These are phyloP conservation scores for Merodon equestris DNA, from an alignment of 2,888 invertebrate genomes.

Conservation along the genomic window DNA sequence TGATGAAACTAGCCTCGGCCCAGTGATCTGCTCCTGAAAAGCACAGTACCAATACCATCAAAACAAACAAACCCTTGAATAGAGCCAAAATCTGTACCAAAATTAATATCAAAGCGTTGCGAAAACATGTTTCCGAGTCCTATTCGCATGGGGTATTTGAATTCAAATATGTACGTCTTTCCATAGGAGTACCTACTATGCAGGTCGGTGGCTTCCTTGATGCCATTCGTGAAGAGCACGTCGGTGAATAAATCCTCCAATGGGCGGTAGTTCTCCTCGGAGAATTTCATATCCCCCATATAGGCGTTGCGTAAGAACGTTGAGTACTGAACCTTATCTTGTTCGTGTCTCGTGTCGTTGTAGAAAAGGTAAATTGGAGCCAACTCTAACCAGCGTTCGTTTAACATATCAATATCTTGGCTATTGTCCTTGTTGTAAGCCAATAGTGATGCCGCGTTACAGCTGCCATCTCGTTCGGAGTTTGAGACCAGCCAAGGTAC, in stretches of 20 bases:
- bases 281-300: conserved; percentile 73
- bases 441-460: conserved; percentile 81
- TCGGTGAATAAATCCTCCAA: conserved; percentile 82
- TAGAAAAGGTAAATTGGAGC: conserved; percentile 83
- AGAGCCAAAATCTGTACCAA: conserved; percentile 80
- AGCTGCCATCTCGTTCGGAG: conserved; percentile 86
- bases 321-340: conserved; percentile 72
- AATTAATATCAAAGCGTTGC: conserved; percentile 76
- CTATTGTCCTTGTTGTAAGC: conserved; percentile 73
- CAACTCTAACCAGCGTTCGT: conserved; percentile 79
- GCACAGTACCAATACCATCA: no score
- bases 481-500: conserved; percentile 86
- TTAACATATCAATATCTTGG: conserved; percentile 80
- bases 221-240: conserved; percentile 82
- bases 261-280: conserved; percentile 78
- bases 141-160: conserved; percentile 81
- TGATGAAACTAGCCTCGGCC: no score
- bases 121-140: conserved; percentile 82
- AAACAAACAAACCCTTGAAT: no score
- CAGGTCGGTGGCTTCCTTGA: conserved; percentile 81
- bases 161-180: conserved; percentile 84
- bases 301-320: conserved; percentile 67
- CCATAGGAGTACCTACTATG: conserved; percentile 81
- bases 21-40: no score
- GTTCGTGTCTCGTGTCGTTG: conserved; percentile 82